phyloP scores from a whole-genome alignment of 1,140 invertebrate genomes.

The Bombyx mandarina region DNA sequence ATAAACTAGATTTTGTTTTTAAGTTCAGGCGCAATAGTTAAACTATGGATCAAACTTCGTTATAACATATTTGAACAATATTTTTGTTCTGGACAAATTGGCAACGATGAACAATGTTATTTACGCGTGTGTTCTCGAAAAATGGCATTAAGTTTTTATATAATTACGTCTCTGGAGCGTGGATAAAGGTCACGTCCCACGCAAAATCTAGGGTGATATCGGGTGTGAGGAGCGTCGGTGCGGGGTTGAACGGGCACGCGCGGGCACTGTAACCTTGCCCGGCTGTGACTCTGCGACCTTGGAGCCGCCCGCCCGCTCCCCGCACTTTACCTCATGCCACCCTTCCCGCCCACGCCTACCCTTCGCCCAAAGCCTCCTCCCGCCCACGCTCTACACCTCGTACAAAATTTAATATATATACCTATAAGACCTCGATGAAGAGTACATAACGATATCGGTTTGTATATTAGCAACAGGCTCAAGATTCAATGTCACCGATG shows the following conservation, averaged over 20 bases:
- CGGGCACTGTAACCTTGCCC: slow-evolving; percentile 65
- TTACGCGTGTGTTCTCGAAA: slow-evolving; percentile 22
- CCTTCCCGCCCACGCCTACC: slow-evolving; percentile 23
- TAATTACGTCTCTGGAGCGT: slow-evolving; percentile 62
- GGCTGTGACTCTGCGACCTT: slow-evolving; percentile 68
- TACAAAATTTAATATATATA: slow-evolving; percentile 56
- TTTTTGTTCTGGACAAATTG: neutral
- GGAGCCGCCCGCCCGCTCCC: slow-evolving; percentile 41
- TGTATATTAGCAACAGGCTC: no score
- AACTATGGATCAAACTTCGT: no score
- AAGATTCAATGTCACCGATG: no score
- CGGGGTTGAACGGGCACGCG: slow-evolving; percentile 46
- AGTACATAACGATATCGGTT: slow-evolving; percentile 4
- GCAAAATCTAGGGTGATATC: slow-evolving; percentile 54
- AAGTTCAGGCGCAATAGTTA: no score
- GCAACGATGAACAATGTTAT: slow-evolving; percentile 1
- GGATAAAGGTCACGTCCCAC: slow-evolving; percentile 69
- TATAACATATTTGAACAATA: no score
- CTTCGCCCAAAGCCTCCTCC: slow-evolving; percentile 10
- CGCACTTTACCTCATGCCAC: slow-evolving; percentile 20
- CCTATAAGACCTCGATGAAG: slow-evolving; percentile 22
- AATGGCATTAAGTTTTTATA: slow-evolving; percentile 60
- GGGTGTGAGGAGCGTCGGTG: slow-evolving; percentile 36
- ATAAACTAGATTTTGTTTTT: neutral
- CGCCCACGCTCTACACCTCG: slow-evolving; percentile 35